Conservation (phyloP, 2,888 invertebrate species). For the Drosophila seclusa region DNA sequence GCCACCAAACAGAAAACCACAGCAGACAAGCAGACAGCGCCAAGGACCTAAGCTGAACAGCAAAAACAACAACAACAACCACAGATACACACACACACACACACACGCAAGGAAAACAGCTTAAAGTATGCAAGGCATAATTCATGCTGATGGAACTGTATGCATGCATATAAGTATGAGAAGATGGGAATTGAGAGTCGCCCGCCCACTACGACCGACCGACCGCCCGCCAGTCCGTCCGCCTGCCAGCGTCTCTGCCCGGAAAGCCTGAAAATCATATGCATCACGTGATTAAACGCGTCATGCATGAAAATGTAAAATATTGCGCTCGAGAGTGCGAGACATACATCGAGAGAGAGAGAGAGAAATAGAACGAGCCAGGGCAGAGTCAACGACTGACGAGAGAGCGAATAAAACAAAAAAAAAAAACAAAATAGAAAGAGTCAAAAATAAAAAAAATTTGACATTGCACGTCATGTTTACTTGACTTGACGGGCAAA, state of each 20-base stretch:
- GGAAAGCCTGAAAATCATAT: conserved; percentile 76
- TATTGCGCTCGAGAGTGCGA: conserved; percentile 57
- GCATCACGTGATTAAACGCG: conserved; percentile 83
- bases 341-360: conserved; percentile 8
- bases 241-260: conserved; percentile 32
- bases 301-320: conserved; percentile 83
- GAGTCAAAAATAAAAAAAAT: conserved; percentile 49
- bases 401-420: conserved; percentile 2
- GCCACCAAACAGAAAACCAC: conserved; percentile 51
- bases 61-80: conserved; percentile 15
- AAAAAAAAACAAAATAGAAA: conserved; percentile 9
- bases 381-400: conserved; percentile 55
- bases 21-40: conserved; percentile 56
- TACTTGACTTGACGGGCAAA: conserved; percentile 75
- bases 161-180: conserved; percentile 54
- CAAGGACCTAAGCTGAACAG: conserved; percentile 67
- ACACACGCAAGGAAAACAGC: conserved; percentile 26
- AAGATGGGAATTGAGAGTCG: conserved; percentile 5
- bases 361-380: not conserved
- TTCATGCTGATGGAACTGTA: conserved; percentile 80
- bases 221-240: not conserved
- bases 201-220: not conserved
- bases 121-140: conserved; percentile 78
- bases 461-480: conserved; percentile 76
- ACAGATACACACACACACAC: conserved; percentile 9